A percentile compares a stretch with the other conserved stretches of the same genome.
Conservation (phyloP, 2,113 vertebrate genomes). For the Gallinago jamesoni region DNA sequence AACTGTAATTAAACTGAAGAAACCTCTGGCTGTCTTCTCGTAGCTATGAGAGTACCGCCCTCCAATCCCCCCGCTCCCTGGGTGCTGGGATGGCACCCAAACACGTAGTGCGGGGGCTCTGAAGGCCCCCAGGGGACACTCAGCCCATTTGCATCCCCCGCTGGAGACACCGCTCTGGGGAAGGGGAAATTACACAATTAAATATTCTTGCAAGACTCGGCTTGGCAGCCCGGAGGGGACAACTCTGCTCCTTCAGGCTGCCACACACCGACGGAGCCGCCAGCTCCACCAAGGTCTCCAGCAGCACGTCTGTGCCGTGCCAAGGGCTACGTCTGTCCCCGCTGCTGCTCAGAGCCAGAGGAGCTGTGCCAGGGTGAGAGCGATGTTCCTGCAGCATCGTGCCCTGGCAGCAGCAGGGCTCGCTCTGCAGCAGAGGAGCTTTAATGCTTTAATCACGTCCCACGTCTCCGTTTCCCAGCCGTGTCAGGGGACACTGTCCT, state of each 20-base stretch:
- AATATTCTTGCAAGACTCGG: background rate
- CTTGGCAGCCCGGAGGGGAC: background rate
- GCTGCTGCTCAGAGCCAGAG: background rate
- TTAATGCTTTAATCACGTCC: background rate
- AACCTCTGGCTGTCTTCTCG: background rate
- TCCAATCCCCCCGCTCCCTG: background rate
- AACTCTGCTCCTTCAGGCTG: background rate
- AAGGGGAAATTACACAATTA: background rate
- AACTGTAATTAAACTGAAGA: background rate
- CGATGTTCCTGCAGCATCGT: background rate
- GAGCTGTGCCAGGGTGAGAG: accelerated
- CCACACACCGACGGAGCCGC: background rate
- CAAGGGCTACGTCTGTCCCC: background rate
- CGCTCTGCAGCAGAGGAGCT: background rate
- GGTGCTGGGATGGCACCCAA: background rate
- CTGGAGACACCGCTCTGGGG: background rate
- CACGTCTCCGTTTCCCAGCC: accelerated
- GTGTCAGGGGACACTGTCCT: accelerated
- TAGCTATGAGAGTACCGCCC: background rate
- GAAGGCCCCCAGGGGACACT: too few relatives aligned
- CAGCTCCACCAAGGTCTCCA: background rate
- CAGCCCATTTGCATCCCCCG: background rate
- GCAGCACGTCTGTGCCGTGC: accelerated
- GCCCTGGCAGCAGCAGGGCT: background rate
- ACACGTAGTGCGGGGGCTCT: background rate